Evolutionary conservation across 1,140 invertebrate genomes (phyloP), one percentile per base, ranked within the genome.

Genomic region (Capitella teleta): DNA sequence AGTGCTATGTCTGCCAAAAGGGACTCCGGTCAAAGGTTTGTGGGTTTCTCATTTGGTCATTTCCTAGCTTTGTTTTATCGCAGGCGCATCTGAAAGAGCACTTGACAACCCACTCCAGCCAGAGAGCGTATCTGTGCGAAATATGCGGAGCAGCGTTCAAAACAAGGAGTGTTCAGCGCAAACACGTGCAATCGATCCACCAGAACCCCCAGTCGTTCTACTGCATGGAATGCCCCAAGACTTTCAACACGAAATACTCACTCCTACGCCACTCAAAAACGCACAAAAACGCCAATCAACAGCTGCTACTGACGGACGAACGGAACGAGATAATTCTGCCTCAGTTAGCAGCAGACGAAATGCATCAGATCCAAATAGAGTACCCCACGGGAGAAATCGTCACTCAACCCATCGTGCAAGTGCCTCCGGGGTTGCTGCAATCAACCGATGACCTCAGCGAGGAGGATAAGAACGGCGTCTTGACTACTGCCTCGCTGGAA

Each of bases 131-230:
- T 52, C 59, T 75, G 16, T 76, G 73, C 56, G 72, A 76, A 48
- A 68, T 73, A 12, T 76, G 74, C 60, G 74, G 74, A 6, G 67
- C 73, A 6, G 63, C 70, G 10, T 76, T 76, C 51, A 76, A 75
- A 57, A 76, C 73, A 0, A 61, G 65, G 21, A 62, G 67, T 1
- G 72, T 74, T 0, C 73, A 75, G 51, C 59, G 67, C 21, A 73
- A 72, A 37, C 74, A 76, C 48, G 63, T 75, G 5, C 52, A 64
- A 37, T 67, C 63, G 14, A 67, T 75, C 23, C 73, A 75, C 51
- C 56, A 63, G 14, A 68, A 73, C 34, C 68, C 71, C 1, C 60
- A 66, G 2, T 55, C 66, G 6, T 66, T 61, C 51, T 42, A 55
- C 18, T 76, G 74, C 48, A 32, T 50, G 21, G 32, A 57, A 5